Conservation (phyloP, 2,888 invertebrate genomes). For the Peribatodes rhomboidaria region DNA sequence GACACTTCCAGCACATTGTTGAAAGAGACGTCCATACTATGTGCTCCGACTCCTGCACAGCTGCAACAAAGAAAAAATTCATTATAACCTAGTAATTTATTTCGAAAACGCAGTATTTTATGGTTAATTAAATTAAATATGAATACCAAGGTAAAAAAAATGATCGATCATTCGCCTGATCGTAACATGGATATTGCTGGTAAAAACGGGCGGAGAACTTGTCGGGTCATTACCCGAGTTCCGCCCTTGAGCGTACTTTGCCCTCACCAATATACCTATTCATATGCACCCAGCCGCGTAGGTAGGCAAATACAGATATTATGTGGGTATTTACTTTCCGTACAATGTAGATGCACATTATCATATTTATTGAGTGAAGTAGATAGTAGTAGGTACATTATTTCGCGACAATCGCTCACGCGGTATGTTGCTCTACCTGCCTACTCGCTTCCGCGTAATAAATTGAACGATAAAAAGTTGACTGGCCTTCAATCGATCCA, state of each 20-base stretch:
- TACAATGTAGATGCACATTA: conserved; percentile 1
- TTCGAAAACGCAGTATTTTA: background rate
- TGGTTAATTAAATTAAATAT: background rate
- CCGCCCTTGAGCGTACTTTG: conserved; percentile 82
- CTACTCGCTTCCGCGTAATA: conserved; percentile 41
- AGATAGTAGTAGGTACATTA: background rate
- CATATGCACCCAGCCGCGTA: conserved; percentile 16
- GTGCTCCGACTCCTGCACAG: conserved; percentile 64
- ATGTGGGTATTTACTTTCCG: background rate
- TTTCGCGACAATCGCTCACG: conserved; percentile 45
- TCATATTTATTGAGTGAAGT: background rate
- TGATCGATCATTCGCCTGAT: conserved; percentile 15
- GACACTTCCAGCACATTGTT: conserved; percentile 94
- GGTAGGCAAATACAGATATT: conserved; percentile 1
- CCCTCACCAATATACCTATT: conserved; percentile 56
- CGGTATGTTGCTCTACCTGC: background rate
- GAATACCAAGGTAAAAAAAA: conserved; percentile 26
- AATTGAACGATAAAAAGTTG: conserved; percentile 60
- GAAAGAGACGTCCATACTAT: conserved; percentile 91
- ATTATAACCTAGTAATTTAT: background rate
- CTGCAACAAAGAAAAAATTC: conserved; percentile 58
- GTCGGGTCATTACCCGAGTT: conserved; percentile 75
- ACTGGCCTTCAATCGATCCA: conserved; percentile 64
- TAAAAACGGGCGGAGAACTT: conserved; percentile 16
- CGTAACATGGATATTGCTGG: conserved; percentile 20